A percentile compares a stretch with the other conserved stretches of the same genome.
Evolutionary conservation across 2,113 vertebrate species (phyloP).

Genomic region (Tautogolabrus adspersus): DNA sequence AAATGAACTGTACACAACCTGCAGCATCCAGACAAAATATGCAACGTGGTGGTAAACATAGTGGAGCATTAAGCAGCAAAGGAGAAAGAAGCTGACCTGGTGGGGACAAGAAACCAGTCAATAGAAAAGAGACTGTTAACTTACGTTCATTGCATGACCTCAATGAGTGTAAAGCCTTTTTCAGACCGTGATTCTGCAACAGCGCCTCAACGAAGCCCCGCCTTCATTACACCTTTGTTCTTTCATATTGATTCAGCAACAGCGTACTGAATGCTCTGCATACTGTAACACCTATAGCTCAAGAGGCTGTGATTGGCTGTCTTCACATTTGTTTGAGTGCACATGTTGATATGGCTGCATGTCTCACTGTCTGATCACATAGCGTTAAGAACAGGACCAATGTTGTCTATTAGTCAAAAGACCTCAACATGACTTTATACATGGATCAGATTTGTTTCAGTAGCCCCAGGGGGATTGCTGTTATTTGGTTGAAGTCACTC

Average conservation of each 20-base stretch:
- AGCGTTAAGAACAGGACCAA: neutral
- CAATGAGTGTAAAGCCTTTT: too few species aligned
- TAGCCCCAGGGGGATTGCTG: neutral
- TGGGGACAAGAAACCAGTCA: neutral
- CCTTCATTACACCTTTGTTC: too few species aligned
- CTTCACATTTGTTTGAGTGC: neutral
- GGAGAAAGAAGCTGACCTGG: too few species aligned
- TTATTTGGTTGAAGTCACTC: slow-evolving; percentile 20
- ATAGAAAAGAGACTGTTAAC: too few species aligned
- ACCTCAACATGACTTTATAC: neutral
- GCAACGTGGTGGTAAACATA: too few species aligned
- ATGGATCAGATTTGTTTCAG: slow-evolving; percentile 4
- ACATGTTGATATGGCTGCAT: neutral
- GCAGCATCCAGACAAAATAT: neutral
- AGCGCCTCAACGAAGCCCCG: too few species aligned
- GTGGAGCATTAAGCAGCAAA: neutral
- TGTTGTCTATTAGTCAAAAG: neutral
- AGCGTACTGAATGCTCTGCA: too few species aligned
- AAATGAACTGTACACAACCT: neutral
- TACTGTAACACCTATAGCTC: too few species aligned
- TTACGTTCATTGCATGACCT: too few species aligned
- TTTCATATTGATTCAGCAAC: too few species aligned
- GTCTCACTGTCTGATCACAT: neutral
- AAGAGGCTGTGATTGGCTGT: too few species aligned
- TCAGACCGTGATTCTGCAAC: too few species aligned